A percentile compares a stretch with the other conserved stretches of the same genome.
These are phyloP conservation scores for Tragelaphus scriptus DNA, from an alignment of 2,113 vertebrate genomes.

Conservation along the genomic window DNA sequence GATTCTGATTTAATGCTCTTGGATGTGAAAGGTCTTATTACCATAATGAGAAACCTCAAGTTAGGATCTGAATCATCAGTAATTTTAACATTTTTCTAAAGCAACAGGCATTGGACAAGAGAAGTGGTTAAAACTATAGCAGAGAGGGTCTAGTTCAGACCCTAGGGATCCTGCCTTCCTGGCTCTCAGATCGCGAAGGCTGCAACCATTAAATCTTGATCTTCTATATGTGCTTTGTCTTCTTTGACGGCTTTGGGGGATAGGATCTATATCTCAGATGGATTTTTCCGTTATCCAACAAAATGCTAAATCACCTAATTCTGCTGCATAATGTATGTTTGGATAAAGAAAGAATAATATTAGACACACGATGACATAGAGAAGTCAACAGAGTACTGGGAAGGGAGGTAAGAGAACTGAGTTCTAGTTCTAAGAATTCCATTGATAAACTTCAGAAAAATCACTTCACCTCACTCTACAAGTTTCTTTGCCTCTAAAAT, in stretches of 20 bases:
- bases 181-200: not conserved
- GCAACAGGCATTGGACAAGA: not conserved
- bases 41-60: not conserved
- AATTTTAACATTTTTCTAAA: not conserved
- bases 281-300: not conserved
- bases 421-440: not conserved
- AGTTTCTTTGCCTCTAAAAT: not conserved
- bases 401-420: not conserved
- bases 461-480: not conserved
- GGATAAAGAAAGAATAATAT: not conserved
- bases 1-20: not conserved
- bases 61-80: not conserved
- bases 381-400: not conserved
- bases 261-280: not conserved
- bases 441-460: not conserved
- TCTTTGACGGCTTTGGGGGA: not conserved
- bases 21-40: not conserved
- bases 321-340: not conserved
- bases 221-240: not conserved
- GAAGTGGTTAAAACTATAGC: not conserved
- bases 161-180: not conserved
- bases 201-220: not conserved
- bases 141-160: not conserved
- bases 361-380: not conserved
- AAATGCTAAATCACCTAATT: not conserved